These are phyloP conservation scores for Morpho achilles DNA, from an alignment of 2,888 invertebrate genomes.

Conservation along the genomic window DNA sequence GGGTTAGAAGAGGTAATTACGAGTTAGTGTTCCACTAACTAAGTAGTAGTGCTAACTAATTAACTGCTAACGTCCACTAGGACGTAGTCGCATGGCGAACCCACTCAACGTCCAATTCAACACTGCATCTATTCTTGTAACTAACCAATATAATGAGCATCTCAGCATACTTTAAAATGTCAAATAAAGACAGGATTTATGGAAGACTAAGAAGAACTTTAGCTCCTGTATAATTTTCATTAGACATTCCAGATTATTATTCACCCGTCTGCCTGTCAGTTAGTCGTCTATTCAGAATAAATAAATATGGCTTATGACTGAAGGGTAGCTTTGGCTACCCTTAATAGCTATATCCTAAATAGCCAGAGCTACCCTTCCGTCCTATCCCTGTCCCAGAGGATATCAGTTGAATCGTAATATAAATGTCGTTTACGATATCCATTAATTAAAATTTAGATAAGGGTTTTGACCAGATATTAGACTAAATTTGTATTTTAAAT, in stretches of 20 bases:
- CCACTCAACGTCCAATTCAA: constrained; percentile 70
- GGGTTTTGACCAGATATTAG: too few relatives aligned
- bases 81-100: constrained; percentile 75
- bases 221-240: constrained; percentile 8
- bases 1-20: too few relatives aligned
- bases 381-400: not conserved
- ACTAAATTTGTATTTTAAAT: too few relatives aligned
- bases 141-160: constrained; percentile 14
- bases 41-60: too few relatives aligned
- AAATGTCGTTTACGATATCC: too few relatives aligned
- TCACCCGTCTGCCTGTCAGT: constrained; percentile 47
- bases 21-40: too few relatives aligned
- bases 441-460: too few relatives aligned
- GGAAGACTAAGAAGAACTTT: too few relatives aligned
- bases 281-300: constrained; percentile 20
- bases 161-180: constrained; percentile 9
- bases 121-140: constrained; percentile 34
- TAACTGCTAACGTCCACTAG: too few relatives aligned
- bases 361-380: too few relatives aligned
- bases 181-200: too few relatives aligned
- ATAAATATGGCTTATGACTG: constrained; percentile 19
- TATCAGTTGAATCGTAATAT: not conserved
- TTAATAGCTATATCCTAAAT: too few relatives aligned
- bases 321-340: constrained; percentile 2
- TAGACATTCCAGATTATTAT: constrained; percentile 32